Evolutionary conservation across 2,888 invertebrate genomes (phyloP).

Genomic region (Lottia scabra): DNA sequence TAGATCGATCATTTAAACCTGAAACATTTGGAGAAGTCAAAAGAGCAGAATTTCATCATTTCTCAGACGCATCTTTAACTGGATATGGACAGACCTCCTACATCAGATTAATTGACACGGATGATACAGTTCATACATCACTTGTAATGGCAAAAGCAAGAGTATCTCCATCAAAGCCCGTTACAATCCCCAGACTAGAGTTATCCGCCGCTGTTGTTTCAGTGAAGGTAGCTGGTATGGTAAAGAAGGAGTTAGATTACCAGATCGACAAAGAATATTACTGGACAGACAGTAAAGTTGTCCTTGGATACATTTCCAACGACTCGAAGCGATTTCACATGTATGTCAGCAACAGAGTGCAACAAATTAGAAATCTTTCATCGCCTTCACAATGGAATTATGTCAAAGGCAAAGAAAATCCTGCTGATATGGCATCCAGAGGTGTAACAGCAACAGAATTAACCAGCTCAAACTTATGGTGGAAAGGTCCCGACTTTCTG

Average conservation of each 20-base stretch:
- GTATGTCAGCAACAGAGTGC: background rate
- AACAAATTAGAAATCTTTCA: background rate
- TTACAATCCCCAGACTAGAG: background rate
- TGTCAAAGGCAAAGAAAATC: background rate
- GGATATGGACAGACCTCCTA: background rate
- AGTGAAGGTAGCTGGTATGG: slow-evolving; percentile 1
- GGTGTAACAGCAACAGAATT: background rate
- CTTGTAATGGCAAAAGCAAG: background rate
- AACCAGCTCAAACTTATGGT: background rate
- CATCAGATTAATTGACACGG: too few relatives aligned
- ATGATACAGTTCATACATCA: too few relatives aligned
- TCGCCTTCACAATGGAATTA: background rate
- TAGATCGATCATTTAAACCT: too few relatives aligned
- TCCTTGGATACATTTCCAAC: background rate
- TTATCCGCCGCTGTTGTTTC: background rate
- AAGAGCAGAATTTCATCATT: background rate
- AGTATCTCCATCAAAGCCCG: slow-evolving; percentile 1
- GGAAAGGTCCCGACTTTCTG: too few relatives aligned
- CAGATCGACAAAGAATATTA: background rate
- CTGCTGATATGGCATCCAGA: background rate
- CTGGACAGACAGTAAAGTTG: background rate
- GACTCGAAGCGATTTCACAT: background rate
- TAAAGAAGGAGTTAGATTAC: background rate
- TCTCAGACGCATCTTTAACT: background rate
- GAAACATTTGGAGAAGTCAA: slow-evolving; percentile 10